Evolutionary conservation across 2,888 invertebrate genomes (phyloP).

Genomic region (Sminthurides aquaticus): DNA sequence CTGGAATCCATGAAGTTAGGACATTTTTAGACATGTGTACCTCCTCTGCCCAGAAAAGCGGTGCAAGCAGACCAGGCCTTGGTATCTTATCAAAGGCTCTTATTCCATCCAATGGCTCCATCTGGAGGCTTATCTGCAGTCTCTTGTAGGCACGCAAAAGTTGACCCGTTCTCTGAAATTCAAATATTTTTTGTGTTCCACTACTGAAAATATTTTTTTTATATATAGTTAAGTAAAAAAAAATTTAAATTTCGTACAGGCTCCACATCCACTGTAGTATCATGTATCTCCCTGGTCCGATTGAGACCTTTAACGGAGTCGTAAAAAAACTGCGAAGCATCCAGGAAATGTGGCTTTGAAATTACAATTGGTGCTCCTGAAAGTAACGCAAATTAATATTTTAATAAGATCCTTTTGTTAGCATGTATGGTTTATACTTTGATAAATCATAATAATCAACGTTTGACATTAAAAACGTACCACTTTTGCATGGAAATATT

Average conservation of each 20-base stretch:
- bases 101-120: neutral
- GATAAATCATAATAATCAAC: too few species aligned
- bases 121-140: neutral
- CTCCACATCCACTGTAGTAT: neutral
- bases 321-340: neutral
- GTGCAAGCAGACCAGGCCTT: neutral
- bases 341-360: slow-evolving; percentile 11
- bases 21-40: too few species aligned
- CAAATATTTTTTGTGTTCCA: neutral
- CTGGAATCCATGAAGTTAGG: too few species aligned
- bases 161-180: neutral
- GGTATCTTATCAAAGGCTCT: neutral
- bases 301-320: neutral
- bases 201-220: neutral
- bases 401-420: too few species aligned
- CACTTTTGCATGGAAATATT: slow-evolving; percentile 5
- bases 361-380: slow-evolving; percentile 8
- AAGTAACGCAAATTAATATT: too few species aligned
- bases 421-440: too few species aligned
- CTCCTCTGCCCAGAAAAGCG: neutral
- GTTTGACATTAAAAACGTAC: too few species aligned
- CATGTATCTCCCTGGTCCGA: neutral
- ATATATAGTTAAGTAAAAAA: too few species aligned
- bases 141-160: neutral
- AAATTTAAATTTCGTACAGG: too few species aligned